Evolutionary conservation across 2,888 invertebrate species (phyloP), one percentile per base, ranked within the genome.

Genomic region (Sarcophaga rosellei): DNA sequence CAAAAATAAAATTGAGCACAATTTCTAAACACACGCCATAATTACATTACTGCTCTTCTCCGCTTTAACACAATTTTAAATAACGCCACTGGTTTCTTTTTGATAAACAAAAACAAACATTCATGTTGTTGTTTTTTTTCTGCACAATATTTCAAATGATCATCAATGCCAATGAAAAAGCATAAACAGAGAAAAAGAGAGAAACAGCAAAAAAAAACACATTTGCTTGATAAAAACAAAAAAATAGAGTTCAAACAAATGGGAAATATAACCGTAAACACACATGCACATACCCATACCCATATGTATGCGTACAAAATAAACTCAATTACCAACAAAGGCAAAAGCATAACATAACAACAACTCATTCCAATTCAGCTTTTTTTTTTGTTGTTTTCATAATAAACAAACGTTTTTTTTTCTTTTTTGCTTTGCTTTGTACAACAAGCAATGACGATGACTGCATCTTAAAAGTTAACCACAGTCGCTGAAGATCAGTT

Each of bases 401-500:
- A 21, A 17, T 47, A 59, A 61, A n/a, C 10, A 15, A 53, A 25
- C 35, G 3, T 44, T 35, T 59, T 35, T 57, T 61, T 77, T 35
- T 63, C 62, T 5, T 35, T 35, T 35, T 6, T 6, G 35, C 35
- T 35, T 35, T 35, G 35, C 6, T 35, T 12, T 12, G 12, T 15
- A 47, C 15, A 47, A 12, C 47, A 15, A 47, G 15, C 47, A 62
- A 25, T n/a, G 23, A 59, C 53, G 35, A 76, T 21, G 76, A 44
- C 35, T 61, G 74, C 47, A 74, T 63, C 76, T 57, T 59, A 76
- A 73, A 83, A 72, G 23, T 45, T 65, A 17, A n/a, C 20, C 57
- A 68, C 69, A 69, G 53, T 44, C 63, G 74, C 69, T 62, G 47
- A 80, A 74, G 63, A 77, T 81, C 86, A 86, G 86, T 86, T 83